A percentile compares a stretch with the other conserved stretches of the same genome.
phyloP scores from a whole-genome alignment of 2,113 vertebrate genomes.

The Procapra przewalskii region DNA sequence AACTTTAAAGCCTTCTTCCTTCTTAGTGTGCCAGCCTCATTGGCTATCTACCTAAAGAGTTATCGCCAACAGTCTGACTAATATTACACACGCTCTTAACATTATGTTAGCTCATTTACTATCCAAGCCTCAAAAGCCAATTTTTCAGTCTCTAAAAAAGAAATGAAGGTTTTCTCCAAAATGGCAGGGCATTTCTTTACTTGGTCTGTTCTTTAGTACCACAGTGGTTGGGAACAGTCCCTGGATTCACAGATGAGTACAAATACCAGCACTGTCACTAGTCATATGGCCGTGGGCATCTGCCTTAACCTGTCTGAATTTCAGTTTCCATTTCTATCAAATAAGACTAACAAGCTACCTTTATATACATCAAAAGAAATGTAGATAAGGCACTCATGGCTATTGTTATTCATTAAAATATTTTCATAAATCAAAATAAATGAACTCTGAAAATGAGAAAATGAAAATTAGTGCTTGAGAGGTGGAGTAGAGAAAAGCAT shows the following conservation, averaged over 20 bases:
- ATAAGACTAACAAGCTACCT: not conserved
- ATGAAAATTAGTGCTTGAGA: not conserved
- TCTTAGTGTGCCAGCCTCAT: not conserved
- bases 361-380: not conserved
- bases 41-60: not conserved
- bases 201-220: not conserved
- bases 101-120: not conserved
- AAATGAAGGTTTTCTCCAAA: not conserved
- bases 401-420: not conserved
- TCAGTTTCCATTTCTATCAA: not conserved
- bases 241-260: not conserved
- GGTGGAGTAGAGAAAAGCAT: not conserved
- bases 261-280: not conserved
- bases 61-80: not conserved
- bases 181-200: not conserved
- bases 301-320: not conserved
- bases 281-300: not conserved
- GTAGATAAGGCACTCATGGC: not conserved
- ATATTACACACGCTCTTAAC: not conserved
- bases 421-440: not conserved
- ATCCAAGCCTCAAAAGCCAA: not conserved
- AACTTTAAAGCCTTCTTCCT: not conserved
- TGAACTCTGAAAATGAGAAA: not conserved
- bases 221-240: not conserved
- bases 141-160: slow-evolving; percentile 27